Conservation (phyloP, 2,113 vertebrate species). For the Ariopsis seemanni region DNA sequence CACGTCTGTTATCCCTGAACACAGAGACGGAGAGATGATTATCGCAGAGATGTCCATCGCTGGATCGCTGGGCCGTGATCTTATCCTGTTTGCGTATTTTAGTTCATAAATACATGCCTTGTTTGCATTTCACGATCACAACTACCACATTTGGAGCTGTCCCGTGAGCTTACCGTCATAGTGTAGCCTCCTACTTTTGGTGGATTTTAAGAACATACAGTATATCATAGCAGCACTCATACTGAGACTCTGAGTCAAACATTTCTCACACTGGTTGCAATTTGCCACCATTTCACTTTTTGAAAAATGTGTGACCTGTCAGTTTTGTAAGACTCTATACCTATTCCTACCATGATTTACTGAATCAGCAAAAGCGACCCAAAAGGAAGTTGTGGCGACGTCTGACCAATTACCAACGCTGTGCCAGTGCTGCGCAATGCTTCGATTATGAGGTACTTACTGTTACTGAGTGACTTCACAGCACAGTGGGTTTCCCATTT, state of each 20-base stretch:
- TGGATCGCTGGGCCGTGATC: not conserved
- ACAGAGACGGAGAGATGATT: not conserved
- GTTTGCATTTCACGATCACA: no score
- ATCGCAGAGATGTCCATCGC: not conserved
- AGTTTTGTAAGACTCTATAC: not conserved
- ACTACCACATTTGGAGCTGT: no score
- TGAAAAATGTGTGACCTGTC: not conserved
- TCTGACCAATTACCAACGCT: not conserved
- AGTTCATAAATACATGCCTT: not conserved
- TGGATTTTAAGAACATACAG: no score
- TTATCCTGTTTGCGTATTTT: not conserved
- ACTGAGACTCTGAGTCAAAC: no score
- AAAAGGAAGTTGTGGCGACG: no score
- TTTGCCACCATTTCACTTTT: no score
- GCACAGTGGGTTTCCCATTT: constrained; percentile 86
- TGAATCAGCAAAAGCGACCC: not conserved
- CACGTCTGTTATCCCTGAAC: constrained; percentile 86
- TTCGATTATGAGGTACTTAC: constrained; percentile 68
- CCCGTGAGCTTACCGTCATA: no score
- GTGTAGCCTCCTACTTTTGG: no score
- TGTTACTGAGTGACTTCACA: constrained; percentile 87
- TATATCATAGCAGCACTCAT: no score
- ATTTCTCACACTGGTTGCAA: no score
- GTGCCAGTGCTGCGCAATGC: not conserved
- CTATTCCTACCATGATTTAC: not conserved